Evolutionary conservation across 2,113 vertebrate genomes (phyloP).

Genomic region (Mormyrus lacerda): DNA sequence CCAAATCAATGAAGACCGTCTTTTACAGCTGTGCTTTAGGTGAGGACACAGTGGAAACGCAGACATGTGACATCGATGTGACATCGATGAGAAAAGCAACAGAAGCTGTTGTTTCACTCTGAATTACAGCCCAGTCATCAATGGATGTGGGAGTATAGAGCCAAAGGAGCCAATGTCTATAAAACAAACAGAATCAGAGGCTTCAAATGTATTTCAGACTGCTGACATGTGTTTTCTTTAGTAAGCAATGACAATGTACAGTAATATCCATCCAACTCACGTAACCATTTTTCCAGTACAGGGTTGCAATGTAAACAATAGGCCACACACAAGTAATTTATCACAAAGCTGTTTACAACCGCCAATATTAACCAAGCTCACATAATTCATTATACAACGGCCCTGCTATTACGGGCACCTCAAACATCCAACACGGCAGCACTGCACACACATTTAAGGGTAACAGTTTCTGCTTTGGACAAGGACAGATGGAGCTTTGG

Average conservation of each 20-base stretch:
- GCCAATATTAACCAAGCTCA: neutral
- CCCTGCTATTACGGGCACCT: neutral
- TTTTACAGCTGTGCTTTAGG: neutral
- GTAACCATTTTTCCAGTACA: neutral
- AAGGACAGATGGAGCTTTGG: neutral
- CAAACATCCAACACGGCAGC: neutral
- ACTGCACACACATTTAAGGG: neutral
- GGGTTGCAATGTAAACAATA: neutral
- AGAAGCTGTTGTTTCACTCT: neutral
- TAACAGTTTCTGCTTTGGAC: neutral
- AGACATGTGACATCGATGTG: neutral
- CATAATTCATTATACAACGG: neutral
- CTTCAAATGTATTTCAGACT: neutral
- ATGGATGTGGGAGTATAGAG: neutral
- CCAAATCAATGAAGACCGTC: neutral
- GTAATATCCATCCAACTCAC: neutral
- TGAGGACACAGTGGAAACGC: neutral
- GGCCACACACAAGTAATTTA: neutral
- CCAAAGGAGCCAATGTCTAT: neutral
- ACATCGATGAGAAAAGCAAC: conserved; percentile 21
- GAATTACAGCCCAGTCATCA: neutral
- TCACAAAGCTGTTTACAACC: neutral
- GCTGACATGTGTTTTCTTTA: neutral
- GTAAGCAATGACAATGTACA: neutral
- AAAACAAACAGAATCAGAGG: neutral